Evolutionary conservation across 2,888 invertebrate genomes (phyloP), one percentile per base, ranked within the genome.

Genomic region (Megalurothrips usitatus): DNA sequence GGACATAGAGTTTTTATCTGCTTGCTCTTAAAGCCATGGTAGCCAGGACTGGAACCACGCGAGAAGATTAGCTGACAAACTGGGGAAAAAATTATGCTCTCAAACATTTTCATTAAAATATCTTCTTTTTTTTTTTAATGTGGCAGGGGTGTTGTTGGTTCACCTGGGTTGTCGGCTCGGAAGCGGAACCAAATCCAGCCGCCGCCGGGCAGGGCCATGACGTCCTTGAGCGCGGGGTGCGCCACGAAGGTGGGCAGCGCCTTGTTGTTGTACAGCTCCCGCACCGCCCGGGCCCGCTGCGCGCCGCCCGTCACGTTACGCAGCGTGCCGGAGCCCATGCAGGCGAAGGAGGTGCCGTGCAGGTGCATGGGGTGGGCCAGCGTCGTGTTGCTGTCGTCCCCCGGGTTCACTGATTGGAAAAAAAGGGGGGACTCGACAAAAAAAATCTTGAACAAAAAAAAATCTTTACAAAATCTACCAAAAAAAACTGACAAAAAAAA

Each of bases 281-380:
- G 26, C 23, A 75, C 68, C 23, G 1, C 12, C 11, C 12, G 11
- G 6, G 26, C 68, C 11, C 68, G 68, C 26, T 23, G 26, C 68
- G 26, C 23, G 2, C 68, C 68, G 26, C 26, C 9, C 6, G 10
- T 23, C 23, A 75, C 26, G 68, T 75, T 26, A 8, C 68, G 23
- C 26, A 75, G 26, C 23, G 68, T 75, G 23, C 68, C 68, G 26
- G 23, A 23, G 68, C 68, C 68, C 68, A 75, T 75, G 68, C 23
- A 26, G 11, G 68, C 9, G 68, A 26, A 75, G 68, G 68, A 26
- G 1, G 12, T 12, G 68, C 68, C 68, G 68, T 75, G 68, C 26
- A 75, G 26, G 26, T 75, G 68, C 68, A 75, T 75, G 11, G 68
- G 68, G 68, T 75, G 68, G 26, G 68, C 68, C 68, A 75, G 68